phyloP scores from a whole-genome alignment of 2,797 vertebrate genomes.

The Nyctalus aviator region DNA sequence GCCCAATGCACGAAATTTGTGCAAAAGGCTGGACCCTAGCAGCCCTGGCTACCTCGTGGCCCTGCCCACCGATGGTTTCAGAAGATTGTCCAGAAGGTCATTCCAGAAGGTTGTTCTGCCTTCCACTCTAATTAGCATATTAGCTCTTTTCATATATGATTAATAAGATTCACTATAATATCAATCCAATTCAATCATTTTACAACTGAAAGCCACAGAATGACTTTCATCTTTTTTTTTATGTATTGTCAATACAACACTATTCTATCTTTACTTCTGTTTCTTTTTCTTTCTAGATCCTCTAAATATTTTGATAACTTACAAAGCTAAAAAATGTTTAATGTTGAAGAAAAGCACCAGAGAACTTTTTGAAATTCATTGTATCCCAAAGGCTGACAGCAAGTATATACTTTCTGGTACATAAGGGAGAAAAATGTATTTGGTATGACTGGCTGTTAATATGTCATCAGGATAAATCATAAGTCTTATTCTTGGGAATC shows the following conservation, averaged over 20 bases:
- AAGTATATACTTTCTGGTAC: constrained; percentile 79
- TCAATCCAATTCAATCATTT: constrained; percentile 53
- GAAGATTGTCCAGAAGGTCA: too few species aligned
- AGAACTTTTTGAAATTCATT: constrained; percentile 74
- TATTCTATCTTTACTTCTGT: constrained; percentile 32
- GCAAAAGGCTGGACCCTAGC: too few species aligned
- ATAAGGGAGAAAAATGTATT: constrained; percentile 83
- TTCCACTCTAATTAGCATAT: too few species aligned
- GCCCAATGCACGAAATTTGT: too few species aligned
- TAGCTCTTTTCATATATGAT: neutral
- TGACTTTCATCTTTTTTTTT: constrained; percentile 38
- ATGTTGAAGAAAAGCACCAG: constrained; percentile 67
- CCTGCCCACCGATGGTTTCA: too few species aligned
- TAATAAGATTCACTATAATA: constrained; percentile 46
- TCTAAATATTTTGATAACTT: constrained; percentile 70
- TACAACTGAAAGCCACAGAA: constrained; percentile 27
- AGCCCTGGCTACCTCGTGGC: too few species aligned
- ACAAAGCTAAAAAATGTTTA: constrained; percentile 70
- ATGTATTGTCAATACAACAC: neutral
- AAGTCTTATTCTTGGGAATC: constrained; percentile 74
- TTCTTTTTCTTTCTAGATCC: constrained; percentile 56
- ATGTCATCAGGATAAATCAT: constrained; percentile 85
- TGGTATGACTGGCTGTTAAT: constrained; percentile 82
- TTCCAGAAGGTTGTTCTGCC: too few species aligned
- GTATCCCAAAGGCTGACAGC: constrained; percentile 77